Base-by-base conservation (phyloP, 2,888 invertebrate species). In the Caenorhabditis sp. region DNA sequence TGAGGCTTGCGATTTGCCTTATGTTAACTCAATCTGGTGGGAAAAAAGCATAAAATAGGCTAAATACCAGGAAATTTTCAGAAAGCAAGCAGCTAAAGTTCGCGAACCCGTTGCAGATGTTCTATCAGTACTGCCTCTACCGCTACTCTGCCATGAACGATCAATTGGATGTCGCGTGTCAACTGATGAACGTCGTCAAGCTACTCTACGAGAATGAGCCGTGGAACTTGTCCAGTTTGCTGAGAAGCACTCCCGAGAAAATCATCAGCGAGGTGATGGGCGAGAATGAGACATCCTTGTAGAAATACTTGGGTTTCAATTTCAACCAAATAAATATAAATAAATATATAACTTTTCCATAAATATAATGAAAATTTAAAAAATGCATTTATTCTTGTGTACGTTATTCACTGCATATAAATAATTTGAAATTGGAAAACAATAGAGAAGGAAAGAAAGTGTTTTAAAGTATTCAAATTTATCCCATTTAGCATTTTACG, bases 121-220 rank as follows among this genome's bases (percentile, higher is more conserved):
- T 82, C 65, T 88, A 88, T 70, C 71, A 80, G 28, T 78, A 83
- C 60, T 88, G 87, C 70, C 64, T 88, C 8, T 40, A 26, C 9
- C 82, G 82, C 9, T 84, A 88, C 50, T 86, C 71, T 1, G 9
- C 64, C 2, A 37, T 55, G n/a, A 72, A 82, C 51, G 56, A 71
- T 24, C 50, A 37, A 11, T 1, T 62, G 0, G 81, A 74, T 15
- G 32, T 47, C 4, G 56, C 64, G 2, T 6, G 13, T 28, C 26
- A 32, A n/a, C 50, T 80, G n/a, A 26, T 64, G n/a, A 44, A 50
- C n/a, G 37, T 32, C 15, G 22, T 67, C 3, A 40, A 37, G 3
- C 50, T 55, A 55, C 26, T 61, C 20, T 18, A 20, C n/a, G 69
- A 77, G 26, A 58, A 70, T 11, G 32, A 60, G 37, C 47, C 55